Percentiles rank a stretch among this genome's conserved stretches.
Conservation (phyloP, 1,140 invertebrate species). For the Druon quercuslanigerum region DNA sequence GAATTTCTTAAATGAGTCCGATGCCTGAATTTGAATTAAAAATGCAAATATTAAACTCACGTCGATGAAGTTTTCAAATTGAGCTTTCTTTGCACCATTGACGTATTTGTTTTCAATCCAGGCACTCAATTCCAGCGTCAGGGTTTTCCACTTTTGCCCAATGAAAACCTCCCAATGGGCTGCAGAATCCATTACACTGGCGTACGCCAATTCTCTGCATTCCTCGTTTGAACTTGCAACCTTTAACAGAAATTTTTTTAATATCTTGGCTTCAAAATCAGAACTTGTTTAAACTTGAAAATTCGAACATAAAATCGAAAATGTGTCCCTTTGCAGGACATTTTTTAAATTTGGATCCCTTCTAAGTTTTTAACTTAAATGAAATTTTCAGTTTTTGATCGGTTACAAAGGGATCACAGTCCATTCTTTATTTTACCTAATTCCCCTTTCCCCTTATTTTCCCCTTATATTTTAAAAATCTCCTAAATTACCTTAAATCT, state of each 20-base stretch:
- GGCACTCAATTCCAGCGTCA: conserved; percentile 85
- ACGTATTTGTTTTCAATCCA: conserved; percentile 89
- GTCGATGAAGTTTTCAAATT: conserved; percentile 84
- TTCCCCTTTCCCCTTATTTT: no score
- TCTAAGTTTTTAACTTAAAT: no score
- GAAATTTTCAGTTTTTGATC: no score
- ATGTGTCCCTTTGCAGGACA: no score
- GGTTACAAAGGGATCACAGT: no score
- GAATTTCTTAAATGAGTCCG: no score
- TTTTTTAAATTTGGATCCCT: no score
- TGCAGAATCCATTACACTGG: conserved; percentile 81
- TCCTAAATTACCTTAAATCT: no score
- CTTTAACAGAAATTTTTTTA: conserved; percentile 39
- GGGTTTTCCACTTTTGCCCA: conserved; percentile 85
- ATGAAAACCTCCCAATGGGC: conserved; percentile 89
- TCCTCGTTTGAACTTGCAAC: conserved; percentile 51
- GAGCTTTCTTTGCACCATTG: conserved; percentile 81
- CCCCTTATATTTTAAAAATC: no score
- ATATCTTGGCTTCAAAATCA: not conserved
- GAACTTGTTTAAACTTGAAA: not conserved
- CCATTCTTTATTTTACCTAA: no score
- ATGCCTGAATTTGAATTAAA: not conserved
- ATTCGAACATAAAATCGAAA: no score
- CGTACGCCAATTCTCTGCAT: conserved; percentile 79
- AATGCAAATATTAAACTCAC: conserved; percentile 60